phyloP scores from a whole-genome alignment of 2,797 vertebrate genomes.

The Clarias pachynema region DNA sequence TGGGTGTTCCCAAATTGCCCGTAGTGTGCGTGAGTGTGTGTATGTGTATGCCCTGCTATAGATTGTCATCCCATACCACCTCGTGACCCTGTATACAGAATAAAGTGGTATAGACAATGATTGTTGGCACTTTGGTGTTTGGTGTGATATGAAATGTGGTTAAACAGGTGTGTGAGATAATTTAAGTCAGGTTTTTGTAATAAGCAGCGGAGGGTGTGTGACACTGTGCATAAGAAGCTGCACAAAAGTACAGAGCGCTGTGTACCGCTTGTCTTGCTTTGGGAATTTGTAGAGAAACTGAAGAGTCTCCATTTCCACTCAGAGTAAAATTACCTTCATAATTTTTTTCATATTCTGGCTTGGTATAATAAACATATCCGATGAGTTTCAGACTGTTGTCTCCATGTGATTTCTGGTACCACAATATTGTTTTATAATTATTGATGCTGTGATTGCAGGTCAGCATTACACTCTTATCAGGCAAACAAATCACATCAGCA shows the following conservation, averaged over 20 bases:
- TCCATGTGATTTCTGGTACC: slow-evolving; percentile 41
- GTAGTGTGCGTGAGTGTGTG: too few species aligned
- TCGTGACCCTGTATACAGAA: too few species aligned
- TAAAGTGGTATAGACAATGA: too few species aligned
- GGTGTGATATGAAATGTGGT: not conserved
- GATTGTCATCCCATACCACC: too few species aligned
- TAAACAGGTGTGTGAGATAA: slow-evolving; percentile 6
- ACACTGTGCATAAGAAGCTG: slow-evolving; percentile 14
- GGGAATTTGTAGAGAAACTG: not conserved
- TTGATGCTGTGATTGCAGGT: slow-evolving; percentile 54
- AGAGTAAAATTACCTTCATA: not conserved
- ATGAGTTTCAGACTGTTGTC: slow-evolving; percentile 47
- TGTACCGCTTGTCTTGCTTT: not conserved
- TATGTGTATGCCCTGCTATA: too few species aligned
- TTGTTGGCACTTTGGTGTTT: not conserved
- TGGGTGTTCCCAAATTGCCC: too few species aligned
- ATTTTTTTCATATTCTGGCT: not conserved
- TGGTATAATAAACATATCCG: not conserved
- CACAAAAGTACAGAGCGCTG: not conserved
- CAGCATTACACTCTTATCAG: slow-evolving; percentile 24
- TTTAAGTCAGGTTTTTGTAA: not conserved
- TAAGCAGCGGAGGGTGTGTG: not conserved
- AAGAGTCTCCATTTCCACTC: not conserved
- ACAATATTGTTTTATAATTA: slow-evolving; percentile 34
- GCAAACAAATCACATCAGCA: slow-evolving; percentile 42